A percentile compares a stretch with the other conserved stretches of the same genome.
Conservation (phyloP, 2,797 vertebrate species). For the Hippoglossus hippoglossus region DNA sequence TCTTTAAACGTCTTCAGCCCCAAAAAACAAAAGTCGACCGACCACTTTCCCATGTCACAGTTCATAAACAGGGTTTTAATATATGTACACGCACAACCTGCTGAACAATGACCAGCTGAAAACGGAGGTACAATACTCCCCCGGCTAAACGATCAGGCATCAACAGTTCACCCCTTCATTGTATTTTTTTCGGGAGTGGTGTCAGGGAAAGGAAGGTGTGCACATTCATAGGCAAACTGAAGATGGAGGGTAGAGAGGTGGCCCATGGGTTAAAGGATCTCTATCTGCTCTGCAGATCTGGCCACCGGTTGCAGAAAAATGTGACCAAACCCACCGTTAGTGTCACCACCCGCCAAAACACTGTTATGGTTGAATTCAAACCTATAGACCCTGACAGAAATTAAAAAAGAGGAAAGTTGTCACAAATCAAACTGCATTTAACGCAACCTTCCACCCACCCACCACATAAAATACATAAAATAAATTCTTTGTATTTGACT, state of each 20-base stretch:
- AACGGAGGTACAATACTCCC: conserved; percentile 8
- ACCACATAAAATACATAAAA: conserved; percentile 28
- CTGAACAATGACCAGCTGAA: conserved; percentile 25
- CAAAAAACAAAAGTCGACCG: conserved; percentile 18
- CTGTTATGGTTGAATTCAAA: conserved; percentile 66
- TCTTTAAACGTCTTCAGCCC: conserved; percentile 40
- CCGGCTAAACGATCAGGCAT: conserved; percentile 24
- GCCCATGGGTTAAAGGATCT: conserved; percentile 24
- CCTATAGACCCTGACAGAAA: conserved; percentile 34
- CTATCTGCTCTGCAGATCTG: conserved; percentile 31
- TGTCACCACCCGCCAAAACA: conserved; percentile 56
- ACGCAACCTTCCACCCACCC: conserved; percentile 17
- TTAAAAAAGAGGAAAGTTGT: conserved; percentile 4
- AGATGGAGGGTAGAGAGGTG: conserved; percentile 36
- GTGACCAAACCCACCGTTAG: conserved; percentile 23
- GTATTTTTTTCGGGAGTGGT: neutral
- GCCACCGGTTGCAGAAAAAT: conserved; percentile 26
- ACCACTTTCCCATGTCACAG: conserved; percentile 55
- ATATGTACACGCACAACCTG: conserved; percentile 64
- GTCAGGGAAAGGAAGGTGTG: conserved; percentile 35
- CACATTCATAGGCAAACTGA: conserved; percentile 70
- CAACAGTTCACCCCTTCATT: conserved; percentile 46
- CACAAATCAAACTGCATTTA: conserved; percentile 50
- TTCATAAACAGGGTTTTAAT: conserved; percentile 56
- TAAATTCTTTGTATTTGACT: conserved; percentile 60